Evolutionary conservation across 2,797 vertebrate genomes (phyloP).

Genomic region (Aythya fuligula): DNA sequence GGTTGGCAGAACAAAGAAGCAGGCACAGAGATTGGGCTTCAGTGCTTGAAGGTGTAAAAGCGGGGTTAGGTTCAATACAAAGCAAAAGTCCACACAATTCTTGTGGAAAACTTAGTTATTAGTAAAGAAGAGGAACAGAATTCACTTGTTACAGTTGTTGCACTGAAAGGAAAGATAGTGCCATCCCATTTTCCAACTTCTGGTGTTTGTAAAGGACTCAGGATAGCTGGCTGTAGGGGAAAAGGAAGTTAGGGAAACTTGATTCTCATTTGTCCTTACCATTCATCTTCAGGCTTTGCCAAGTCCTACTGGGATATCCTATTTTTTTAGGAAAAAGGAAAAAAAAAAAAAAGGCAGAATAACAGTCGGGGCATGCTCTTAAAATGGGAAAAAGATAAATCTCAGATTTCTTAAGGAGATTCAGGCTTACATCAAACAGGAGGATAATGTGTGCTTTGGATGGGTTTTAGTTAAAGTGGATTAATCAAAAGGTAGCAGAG

Average conservation of each 20-base stretch:
- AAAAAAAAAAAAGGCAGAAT: not conserved
- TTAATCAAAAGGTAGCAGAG: slow-evolving; percentile 13
- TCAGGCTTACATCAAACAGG: not conserved
- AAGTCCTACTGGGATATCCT: not conserved
- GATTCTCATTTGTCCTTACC: slow-evolving; percentile 1
- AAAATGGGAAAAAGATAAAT: not conserved
- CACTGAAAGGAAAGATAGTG: not conserved
- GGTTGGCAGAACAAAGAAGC: slow-evolving; percentile 57
- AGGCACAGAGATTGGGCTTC: slow-evolving; percentile 40
- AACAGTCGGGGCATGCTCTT: not conserved
- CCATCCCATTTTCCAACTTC: not conserved
- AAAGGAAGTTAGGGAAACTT: not conserved
- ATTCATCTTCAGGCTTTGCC: slow-evolving; percentile 41
- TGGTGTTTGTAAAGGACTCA: not conserved
- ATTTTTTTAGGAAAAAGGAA: not conserved
- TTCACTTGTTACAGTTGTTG: slow-evolving; percentile 1
- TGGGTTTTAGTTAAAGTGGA: not conserved
- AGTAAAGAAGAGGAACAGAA: slow-evolving; percentile 8
- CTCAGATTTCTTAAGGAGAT: slow-evolving; percentile 40
- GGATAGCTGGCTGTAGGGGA: not conserved
- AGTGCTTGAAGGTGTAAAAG: slow-evolving; percentile 60
- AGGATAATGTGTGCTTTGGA: not conserved
- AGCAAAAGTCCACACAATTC: not conserved
- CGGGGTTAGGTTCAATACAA: not conserved
- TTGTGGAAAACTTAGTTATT: slow-evolving; percentile 2